Conservation (phyloP, 30 jellyfish, hydroid and myxozoan species). For the Pseudorhiza aurosa region DNA sequence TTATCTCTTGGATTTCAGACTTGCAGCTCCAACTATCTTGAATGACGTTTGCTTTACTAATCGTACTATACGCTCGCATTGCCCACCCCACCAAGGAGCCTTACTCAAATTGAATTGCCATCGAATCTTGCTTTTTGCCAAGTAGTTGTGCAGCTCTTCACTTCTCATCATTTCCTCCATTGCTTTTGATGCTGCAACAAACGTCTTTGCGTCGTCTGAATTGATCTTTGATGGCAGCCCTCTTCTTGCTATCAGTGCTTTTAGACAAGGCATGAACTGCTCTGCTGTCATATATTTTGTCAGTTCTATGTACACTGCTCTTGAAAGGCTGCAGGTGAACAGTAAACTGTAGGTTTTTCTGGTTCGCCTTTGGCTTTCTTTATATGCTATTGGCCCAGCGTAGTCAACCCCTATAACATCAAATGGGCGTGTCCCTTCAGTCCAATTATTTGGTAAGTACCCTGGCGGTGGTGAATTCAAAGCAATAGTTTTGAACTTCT, state of each 20-base stretch:
- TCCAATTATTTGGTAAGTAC: constrained; percentile 35
- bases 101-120: constrained; percentile 82
- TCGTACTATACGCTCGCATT: constrained; percentile 57
- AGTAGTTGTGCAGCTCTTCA: constrained; percentile 52
- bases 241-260: constrained; percentile 62
- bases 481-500: constrained; percentile 49
- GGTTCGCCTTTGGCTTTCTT: constrained; percentile 17
- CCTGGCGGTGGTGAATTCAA: constrained; percentile 23
- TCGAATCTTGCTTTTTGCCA: constrained; percentile 49
- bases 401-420: constrained; percentile 54
- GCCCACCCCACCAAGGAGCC: constrained; percentile 90
- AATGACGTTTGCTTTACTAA: constrained; percentile 74
- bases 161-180: constrained; percentile 45
- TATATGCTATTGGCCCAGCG: constrained; percentile 66
- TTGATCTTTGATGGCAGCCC: constrained; percentile 69
- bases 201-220: constrained; percentile 67
- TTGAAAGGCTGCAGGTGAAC: constrained; percentile 57
- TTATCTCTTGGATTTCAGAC: constrained; percentile 39
- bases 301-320: constrained; percentile 70
- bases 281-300: constrained; percentile 45
- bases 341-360: constrained; percentile 74
- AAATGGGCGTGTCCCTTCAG: constrained; percentile 42
- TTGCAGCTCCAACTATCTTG: constrained; percentile 55
- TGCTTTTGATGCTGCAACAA: constrained; percentile 63
- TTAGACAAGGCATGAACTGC: constrained; percentile 48